These are phyloP conservation scores for Balanococcus diminutus DNA, from an alignment of 2,888 invertebrate species.

Conservation along the genomic window DNA sequence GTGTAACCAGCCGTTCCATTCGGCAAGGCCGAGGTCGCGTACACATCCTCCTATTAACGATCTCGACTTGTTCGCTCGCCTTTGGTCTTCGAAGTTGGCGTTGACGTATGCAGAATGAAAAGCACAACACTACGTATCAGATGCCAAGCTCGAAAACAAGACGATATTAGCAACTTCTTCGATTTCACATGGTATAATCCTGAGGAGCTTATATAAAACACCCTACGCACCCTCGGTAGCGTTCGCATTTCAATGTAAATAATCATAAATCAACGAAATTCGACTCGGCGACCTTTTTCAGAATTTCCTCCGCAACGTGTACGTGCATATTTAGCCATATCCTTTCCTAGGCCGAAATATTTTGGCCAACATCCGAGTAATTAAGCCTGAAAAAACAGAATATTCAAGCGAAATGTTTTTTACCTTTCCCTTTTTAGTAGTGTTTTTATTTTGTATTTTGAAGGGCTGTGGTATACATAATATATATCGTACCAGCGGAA, in stretches of 20 bases:
- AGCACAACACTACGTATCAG: neutral
- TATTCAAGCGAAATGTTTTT: neutral
- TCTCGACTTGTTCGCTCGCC: neutral
- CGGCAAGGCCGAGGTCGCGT: conserved; percentile 10
- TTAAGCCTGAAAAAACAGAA: neutral
- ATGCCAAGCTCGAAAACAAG: neutral
- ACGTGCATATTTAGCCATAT: no score
- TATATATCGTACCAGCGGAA: neutral
- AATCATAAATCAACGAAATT: neutral
- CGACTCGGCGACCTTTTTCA: neutral
- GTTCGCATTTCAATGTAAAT: neutral
- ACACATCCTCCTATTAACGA: conserved; percentile 1
- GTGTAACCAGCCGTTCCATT: neutral
- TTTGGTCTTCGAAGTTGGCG: neutral
- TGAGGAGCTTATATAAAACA: neutral
- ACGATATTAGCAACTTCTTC: neutral
- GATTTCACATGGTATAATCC: neutral
- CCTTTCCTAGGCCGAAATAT: no score
- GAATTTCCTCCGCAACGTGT: neutral
- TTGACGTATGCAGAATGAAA: neutral
- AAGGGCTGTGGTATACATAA: neutral
- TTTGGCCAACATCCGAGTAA: no score
- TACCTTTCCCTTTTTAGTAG: no score
- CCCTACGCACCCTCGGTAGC: neutral
- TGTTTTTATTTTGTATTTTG: neutral